Conservation (phyloP, 2,797 vertebrate genomes). For the Dendrocincla tyrannina region DNA sequence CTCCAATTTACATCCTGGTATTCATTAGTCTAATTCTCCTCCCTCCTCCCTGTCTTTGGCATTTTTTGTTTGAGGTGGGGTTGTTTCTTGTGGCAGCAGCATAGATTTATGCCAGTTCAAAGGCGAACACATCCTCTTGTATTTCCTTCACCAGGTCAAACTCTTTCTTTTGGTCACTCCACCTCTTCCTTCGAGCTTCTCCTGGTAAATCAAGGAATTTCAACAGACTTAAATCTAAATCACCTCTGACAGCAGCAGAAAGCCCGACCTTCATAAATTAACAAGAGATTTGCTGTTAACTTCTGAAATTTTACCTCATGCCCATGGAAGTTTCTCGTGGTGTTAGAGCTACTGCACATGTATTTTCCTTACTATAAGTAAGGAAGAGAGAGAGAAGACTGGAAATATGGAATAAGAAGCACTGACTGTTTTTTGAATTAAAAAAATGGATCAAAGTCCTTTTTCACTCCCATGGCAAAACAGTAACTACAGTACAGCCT, state of each 20-base stretch:
- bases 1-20: slow-evolving; percentile 36
- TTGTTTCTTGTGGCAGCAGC: slow-evolving; percentile 29
- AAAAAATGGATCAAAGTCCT: neutral
- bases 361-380: neutral
- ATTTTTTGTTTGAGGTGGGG: slow-evolving; percentile 57
- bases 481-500: neutral
- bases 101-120: slow-evolving; percentile 21
- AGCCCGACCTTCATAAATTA: neutral
- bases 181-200: slow-evolving; percentile 37
- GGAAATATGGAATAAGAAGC: neutral
- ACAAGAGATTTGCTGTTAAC: neutral
- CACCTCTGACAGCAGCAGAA: neutral
- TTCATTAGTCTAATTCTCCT: slow-evolving; percentile 3
- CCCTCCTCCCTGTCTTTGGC: neutral
- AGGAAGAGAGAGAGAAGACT: neutral
- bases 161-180: slow-evolving; percentile 14
- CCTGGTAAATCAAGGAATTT: neutral
- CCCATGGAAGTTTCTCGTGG: neutral
- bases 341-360: neutral
- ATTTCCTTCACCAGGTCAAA: slow-evolving; percentile 40
- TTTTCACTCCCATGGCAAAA: neutral
- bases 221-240: neutral
- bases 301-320: neutral
- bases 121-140: neutral
- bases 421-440: neutral